Base-by-base conservation (phyloP, 1,140 invertebrate genomes). In the Nebria ingens region DNA sequence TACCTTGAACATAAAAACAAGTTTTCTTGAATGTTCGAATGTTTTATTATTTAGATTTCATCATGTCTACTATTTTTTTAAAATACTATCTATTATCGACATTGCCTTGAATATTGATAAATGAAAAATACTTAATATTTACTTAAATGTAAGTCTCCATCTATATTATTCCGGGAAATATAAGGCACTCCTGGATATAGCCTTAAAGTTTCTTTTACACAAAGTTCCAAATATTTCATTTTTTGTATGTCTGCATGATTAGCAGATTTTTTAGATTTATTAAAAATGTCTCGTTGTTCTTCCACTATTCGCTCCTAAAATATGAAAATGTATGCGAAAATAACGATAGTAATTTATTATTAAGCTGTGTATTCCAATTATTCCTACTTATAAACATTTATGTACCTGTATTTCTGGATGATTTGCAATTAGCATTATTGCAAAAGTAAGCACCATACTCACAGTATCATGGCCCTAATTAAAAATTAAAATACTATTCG, bases 141-240 rank as follows among this genome's bases (percentile, higher is more conserved):
- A 61, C 64, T 63, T 59, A 71, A 61, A 53, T 66, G 62, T 17
- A 70, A 53, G 51, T 76, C 79, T 62, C 80, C 73, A 2, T 60
- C 66, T 0, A 80, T n/a, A n/a, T n/a, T 64, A 19, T 65, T 63
- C 22, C 85, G 66, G 4, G 73, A 77, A 60, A 84, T 78, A 13
- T 81, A 65, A 21, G 84, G 82, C 19, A 86, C 83, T 1, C 82
- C 76, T n/a, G 84, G 83, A 64, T 75, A 85, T 2, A 84, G 42
- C 23, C 80, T 68, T 12, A 81, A 60, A 1, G 74, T 69, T 64
- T 82, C 79, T 63, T 79, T 86, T 13, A 84, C 74, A 1, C 76
- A 76, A 13, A 73, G 67, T 58, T 85, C 83, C 51, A 83, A 59
- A 64, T 83, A 84, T 54, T 77, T 79, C 76, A 85, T 75, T 50